Base-by-base conservation (phyloP, 2,888 invertebrate species). In the Augiades crinisus region DNA sequence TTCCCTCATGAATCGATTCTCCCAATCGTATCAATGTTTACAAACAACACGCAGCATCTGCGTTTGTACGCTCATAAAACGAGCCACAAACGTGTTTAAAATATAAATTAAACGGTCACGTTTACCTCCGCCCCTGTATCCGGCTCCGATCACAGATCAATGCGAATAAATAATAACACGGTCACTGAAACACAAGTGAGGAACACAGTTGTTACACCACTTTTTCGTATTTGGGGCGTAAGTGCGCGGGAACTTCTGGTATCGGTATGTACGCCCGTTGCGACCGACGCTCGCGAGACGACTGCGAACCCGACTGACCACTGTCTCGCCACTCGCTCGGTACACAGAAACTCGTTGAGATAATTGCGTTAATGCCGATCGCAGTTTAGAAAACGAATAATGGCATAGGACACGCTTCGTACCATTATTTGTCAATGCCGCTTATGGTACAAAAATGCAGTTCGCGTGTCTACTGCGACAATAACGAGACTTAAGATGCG, bases 331-430 rank as follows among this genome's bases (percentile, higher is more conserved):
- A 52, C 54, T 47, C 54, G 53, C 53, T 36, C 54, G n/a, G n/a
- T n/a, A n/a, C n/a, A n/a, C n/a, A 13, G 54, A 12, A 30, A 21
- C 61, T 58, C 57, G 61, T 62, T 54, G 58, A 71, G 70, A 73
- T 73, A 73, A 75, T 72, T 71, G 70, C 66, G 64, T 61, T 67
- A 62, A 67, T 59, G 16, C 36, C 69, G 71, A 70, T 71, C 65
- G 73, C 56, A 54, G 67, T 73, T 81, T 87, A 87, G 87, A 87
- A 87, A 87, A 85, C 81, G 76, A 77, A 79, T 78, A 81, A 80
- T 78, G 75, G 77, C 71, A 73, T 72, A 67, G 75, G 78, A 78
- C 75, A 78, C 75, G 69, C 68, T 72, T 75, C 73, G 55, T 55
- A 40, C 27, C 36, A 50, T 40, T 37, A 72, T 78, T 78, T 75